Conservation (phyloP, 2,888 invertebrate species). For the Melipona bicolor region DNA sequence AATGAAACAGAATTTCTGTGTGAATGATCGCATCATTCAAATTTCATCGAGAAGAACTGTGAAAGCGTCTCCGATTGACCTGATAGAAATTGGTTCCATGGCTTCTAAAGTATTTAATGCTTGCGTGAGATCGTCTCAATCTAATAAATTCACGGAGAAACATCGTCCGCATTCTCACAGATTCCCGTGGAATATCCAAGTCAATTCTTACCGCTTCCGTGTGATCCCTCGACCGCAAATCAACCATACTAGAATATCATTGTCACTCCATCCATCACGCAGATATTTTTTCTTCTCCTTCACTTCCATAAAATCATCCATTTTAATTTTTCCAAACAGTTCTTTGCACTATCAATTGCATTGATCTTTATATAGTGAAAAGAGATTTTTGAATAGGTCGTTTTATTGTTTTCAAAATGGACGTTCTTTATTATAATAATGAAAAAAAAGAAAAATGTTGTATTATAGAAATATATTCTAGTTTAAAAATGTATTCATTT, state of each 20-base stretch:
- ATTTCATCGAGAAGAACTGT: slow-evolving; percentile 37
- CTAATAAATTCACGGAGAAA: slow-evolving; percentile 71
- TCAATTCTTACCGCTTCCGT: slow-evolving; percentile 63
- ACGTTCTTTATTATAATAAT: too few relatives aligned
- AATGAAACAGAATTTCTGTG: neutral
- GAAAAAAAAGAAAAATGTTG: too few relatives aligned
- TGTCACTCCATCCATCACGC: slow-evolving; percentile 19
- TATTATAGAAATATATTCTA: too few relatives aligned
- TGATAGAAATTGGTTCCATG: slow-evolving; percentile 38
- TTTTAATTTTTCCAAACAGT: neutral
- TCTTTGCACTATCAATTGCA: neutral
- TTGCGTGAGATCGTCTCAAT: slow-evolving; percentile 74
- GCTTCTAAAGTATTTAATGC: slow-evolving; percentile 37
- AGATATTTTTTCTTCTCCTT: slow-evolving; percentile 14
- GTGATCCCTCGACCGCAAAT: slow-evolving; percentile 71
- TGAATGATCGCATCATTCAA: neutral
- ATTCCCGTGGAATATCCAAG: slow-evolving; percentile 52
- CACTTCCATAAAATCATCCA: slow-evolving; percentile 1
- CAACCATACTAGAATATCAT: slow-evolving; percentile 38
- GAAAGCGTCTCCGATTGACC: slow-evolving; percentile 54
- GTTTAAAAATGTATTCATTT: too few relatives aligned
- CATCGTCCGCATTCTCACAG: slow-evolving; percentile 68
- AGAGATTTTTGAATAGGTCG: too few relatives aligned
- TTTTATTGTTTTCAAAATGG: too few relatives aligned
- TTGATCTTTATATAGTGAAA: too few relatives aligned